Evolutionary conservation across 2,888 invertebrate species (phyloP), one percentile per base, ranked within the genome.

Genomic region (Agonum fuliginosum): DNA sequence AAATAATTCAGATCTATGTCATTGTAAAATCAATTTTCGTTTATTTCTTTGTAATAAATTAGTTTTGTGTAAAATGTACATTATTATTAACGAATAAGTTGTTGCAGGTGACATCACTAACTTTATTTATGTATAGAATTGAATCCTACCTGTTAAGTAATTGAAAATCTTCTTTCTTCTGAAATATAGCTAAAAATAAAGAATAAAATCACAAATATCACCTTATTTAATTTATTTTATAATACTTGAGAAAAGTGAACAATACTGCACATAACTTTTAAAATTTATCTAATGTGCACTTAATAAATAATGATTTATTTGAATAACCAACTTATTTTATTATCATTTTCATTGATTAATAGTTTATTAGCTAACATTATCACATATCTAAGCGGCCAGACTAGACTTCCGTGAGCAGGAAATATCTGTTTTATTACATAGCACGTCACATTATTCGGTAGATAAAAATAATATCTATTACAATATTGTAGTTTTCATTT

Each of bases 371-470:
- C 74, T 74, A 74, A 74, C 74, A 74, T 62, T 74, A 74, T 74
- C 74, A 74, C 74, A 74, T 74, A 74, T 74, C 74, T 74, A 74
- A 74, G 74, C 74, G 74, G 74, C 74, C 74, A 74, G 74, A 74
- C 74, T 74, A 74, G 73, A 62, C 30, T 74, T 74, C 74, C 74
- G 12, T 74, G 73, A 73, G 73, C 73, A 58, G 73, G 73, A 73
- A 73, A 73, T 58, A 58, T 73, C 43, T 70, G 69, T 70, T 62
- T 62, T 62, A 58, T 58, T 58, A 73, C 51, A 73, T 51, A 73
- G 73, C 73, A 51, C 73, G 41, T 73, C 58, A 58, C 54, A 62
- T 58, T 73, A 74, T 65, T 74, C 43, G 74, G 74, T 74, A 74
- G 74, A 74, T 74, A 74, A 74, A 74, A 74, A 74, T 74, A 74